Base-by-base conservation (phyloP, 2,797 vertebrate genomes). In the Alca torda region DNA sequence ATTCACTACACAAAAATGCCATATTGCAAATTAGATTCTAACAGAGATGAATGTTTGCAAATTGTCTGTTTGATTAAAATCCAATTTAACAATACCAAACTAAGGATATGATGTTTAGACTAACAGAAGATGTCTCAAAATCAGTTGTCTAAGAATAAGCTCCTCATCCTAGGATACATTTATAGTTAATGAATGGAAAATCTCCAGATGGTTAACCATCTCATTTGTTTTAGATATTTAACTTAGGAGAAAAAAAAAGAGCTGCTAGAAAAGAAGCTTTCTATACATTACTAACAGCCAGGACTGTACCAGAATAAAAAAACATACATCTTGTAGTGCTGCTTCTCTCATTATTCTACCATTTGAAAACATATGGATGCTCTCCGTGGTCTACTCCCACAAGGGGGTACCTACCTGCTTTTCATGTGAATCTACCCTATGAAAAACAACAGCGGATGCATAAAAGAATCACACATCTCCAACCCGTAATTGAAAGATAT, bases 11-110 rank as follows among this genome's bases (percentile, higher is more conserved):
- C 16, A 96, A 76, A 94, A 91, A 87, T 56, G 39, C 18, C 67
- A 88, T 41, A 73, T 21, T 94, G 73, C 26, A 96, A 96, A 96
- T 89, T 94, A 92, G 84, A 89, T 87, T 96, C 72, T 65, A 96
- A 95, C 45, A 61, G 13, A 96, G 81, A 91, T n/a, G 26, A 89
- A 88, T 65, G 67, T n/a, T 77, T 84, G 72, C 60, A 96, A 95
- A 48, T 73, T 87, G 83, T 68, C 54, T 87, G 57, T 86, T 83
- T 78, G 82, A 37, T 92, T 97, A 94, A 83, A 95, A 93, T 68
- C 51, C 26, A 79, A 82, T 64, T 93, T 74, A 88, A 76, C 37
- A 86, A 61, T n/a, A 84, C 20, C 14, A 86, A 84, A 81, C 20
- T 69, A 84, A 61, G 25, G 28, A 60, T 59, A 56, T 16, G 19